These are phyloP conservation scores for Orussus abietinus DNA, from an alignment of 1,140 invertebrate genomes.

Conservation along the genomic window DNA sequence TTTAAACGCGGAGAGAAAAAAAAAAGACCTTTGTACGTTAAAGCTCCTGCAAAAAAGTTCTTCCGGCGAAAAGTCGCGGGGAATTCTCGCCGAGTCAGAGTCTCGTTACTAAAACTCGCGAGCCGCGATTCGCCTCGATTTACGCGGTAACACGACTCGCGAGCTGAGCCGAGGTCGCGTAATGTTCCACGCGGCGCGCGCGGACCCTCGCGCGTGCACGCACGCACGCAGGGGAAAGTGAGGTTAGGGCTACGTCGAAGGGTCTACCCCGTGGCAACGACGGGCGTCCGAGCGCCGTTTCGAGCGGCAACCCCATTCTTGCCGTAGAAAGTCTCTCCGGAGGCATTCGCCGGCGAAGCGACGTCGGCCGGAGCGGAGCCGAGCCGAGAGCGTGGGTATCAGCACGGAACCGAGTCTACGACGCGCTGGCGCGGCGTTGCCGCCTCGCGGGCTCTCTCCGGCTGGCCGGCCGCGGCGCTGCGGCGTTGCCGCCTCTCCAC, in stretches of 20 bases:
- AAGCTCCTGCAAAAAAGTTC: too few species aligned
- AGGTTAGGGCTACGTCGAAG: neutral
- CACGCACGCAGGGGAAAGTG: neutral
- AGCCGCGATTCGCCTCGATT: too few species aligned
- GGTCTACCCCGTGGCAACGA: neutral
- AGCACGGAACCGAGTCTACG: conserved; percentile 53
- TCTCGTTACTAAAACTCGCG: too few species aligned
- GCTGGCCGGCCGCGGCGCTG: conserved; percentile 6
- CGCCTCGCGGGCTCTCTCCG: conserved; percentile 41
- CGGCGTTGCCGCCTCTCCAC: conserved; percentile 36
- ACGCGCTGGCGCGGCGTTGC: conserved; percentile 41
- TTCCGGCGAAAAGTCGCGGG: too few species aligned
- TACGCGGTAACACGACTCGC: too few species aligned
- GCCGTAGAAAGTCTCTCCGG: conserved; percentile 49
- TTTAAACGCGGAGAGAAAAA: too few species aligned
- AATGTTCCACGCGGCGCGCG: too few species aligned
- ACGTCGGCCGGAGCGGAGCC: conserved; percentile 12
- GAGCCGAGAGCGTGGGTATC: conserved; percentile 52
- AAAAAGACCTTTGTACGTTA: too few species aligned
- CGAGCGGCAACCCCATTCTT: conserved; percentile 47
- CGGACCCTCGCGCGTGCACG: too few species aligned
- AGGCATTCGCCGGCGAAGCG: conserved; percentile 31
- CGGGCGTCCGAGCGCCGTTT: too few species aligned
- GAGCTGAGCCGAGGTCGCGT: too few species aligned
- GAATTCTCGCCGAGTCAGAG: too few species aligned